Evolutionary conservation across 1,140 invertebrate genomes (phyloP), one percentile per base, ranked within the genome.

Genomic region (Chrysoperla carnea): DNA sequence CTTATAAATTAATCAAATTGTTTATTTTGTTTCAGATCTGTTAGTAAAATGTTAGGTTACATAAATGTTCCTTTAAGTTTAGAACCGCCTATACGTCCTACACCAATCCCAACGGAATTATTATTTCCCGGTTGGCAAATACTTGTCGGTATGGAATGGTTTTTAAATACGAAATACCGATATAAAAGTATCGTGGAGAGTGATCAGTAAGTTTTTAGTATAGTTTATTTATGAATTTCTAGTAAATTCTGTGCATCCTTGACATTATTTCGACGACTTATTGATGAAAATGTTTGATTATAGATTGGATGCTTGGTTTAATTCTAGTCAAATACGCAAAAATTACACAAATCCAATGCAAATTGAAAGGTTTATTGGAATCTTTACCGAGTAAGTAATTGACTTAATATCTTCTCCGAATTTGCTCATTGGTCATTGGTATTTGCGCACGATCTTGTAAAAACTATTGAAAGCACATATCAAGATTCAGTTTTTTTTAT

Each of bases 241-340:
- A 35, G 14, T n/a, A 23, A 41, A 37, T 40, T n/a, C 2, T 35
- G n/a, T n/a, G n/a, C 4, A 15, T 12, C 14, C 12, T 29, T 38
- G 6, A 36, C 1, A 31, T 7, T 36, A 42, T 44, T 39, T 43
- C 39, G 43, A 37, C 8, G 44, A 50, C 41, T 41, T 46, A 37
- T 41, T 49, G 45, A 41, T 23, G 27, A 46, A 42, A 46, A 43
- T 45, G 40, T 35, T 46, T 14, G 39, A 50, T 67, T 62, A 29
- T 48, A 79, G 77, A 52, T 68, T 78, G 40, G 57, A 66, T 47
- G 75, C 76, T 0, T 81, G 76, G 76, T 59, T 81, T 56, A 79
- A 79, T 58, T 63, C 67, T 6, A 79, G 76, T 76, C 77, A 81
- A 58, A 55, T 78, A 13, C 57, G 65, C 27, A 72, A 72, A 46